Evolutionary conservation across 2,113 vertebrate genomes (phyloP), one percentile per base, ranked within the genome.

Genomic region (Camelus bactrianus): DNA sequence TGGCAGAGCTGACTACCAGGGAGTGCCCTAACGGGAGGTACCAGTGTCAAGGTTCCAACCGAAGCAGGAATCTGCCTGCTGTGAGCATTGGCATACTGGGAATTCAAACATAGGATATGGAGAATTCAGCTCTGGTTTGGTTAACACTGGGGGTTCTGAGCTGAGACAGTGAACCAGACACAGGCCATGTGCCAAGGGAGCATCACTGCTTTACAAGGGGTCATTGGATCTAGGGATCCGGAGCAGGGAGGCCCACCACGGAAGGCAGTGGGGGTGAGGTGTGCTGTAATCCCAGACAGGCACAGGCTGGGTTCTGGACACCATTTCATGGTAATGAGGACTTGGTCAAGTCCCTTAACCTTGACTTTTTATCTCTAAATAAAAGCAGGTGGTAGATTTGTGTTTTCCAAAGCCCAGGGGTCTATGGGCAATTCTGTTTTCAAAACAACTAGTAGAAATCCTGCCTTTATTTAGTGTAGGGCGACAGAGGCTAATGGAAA

Each of bases 1-100:
- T 97, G 95, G 93, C 96, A 96, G 85, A 62, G 54, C 62, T 14
- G 19, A 32, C 4, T 20, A 65, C 30, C 46, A 89, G 89, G 91
- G 83, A 92, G 94, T 87, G 86, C 48, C 89, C 52, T 56, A 58
- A 62, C 4, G 20, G 86, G 82, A 94, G 26, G 52, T 19, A 73
- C 50, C 80, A 38, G 11, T 81, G 52, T 65, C 28, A 65, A 60
- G 24, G 30, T 67, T 90, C 72, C 83, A 62, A 28, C 30, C 6
- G 48, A 87, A 91, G 67, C 62, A 94, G 48, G 56, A 50, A 67
- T 80, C 73, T 89, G 42, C 73, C 58, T 80, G 24, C 24, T 17
- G 50, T 54, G 52, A 95, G 32, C 38, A 58, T 42, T 42, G 38
- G 38, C 38, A 42, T 42, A 42, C 38, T 42, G 38, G 38, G 38